A percentile compares a stretch with the other conserved stretches of the same genome.
These are phyloP conservation scores for Phthorimaea operculella DNA, from an alignment of 1,140 invertebrate species.

Conservation along the genomic window DNA sequence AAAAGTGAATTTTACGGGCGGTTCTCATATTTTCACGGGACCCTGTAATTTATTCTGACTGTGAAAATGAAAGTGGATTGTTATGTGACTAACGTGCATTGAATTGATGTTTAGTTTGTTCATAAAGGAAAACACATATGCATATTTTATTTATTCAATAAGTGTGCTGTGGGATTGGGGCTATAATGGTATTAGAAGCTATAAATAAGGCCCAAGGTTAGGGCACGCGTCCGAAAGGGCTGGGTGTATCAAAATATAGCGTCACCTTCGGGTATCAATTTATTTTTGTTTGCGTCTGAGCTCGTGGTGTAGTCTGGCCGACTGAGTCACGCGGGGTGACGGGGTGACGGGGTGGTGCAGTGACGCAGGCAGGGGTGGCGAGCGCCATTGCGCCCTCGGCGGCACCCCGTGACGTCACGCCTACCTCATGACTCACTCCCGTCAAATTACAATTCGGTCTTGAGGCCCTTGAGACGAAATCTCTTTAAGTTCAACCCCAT, in stretches of 20 bases:
- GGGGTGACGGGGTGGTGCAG: neutral
- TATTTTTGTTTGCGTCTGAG: conserved; percentile 23
- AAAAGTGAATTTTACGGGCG: too few species aligned
- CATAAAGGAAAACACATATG: conserved; percentile 20
- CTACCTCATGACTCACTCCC: conserved; percentile 32
- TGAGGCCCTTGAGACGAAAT: conserved; percentile 3
- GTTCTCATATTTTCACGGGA: neutral
- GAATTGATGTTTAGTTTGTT: conserved; percentile 15
- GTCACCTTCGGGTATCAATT: conserved; percentile 17
- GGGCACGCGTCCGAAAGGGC: neutral
- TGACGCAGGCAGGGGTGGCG: conserved; percentile 39
- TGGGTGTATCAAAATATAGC: neutral
- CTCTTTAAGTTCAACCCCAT: too few species aligned
- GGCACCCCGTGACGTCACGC: conserved; percentile 46
- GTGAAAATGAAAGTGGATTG: conserved; percentile 29
- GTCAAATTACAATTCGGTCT: conserved; percentile 25
- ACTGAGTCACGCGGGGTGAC: conserved; percentile 40
- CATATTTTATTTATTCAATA: too few species aligned
- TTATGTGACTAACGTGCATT: conserved; percentile 24
- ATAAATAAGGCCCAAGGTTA: neutral
- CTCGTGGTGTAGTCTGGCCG: conserved; percentile 15
- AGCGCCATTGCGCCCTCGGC: conserved; percentile 18
- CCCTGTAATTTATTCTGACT: conserved; percentile 19
- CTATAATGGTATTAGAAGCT: neutral
- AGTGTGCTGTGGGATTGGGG: too few species aligned